Base-by-base conservation (phyloP, 2,113 vertebrate genomes). In the Varanus komodoensis region DNA sequence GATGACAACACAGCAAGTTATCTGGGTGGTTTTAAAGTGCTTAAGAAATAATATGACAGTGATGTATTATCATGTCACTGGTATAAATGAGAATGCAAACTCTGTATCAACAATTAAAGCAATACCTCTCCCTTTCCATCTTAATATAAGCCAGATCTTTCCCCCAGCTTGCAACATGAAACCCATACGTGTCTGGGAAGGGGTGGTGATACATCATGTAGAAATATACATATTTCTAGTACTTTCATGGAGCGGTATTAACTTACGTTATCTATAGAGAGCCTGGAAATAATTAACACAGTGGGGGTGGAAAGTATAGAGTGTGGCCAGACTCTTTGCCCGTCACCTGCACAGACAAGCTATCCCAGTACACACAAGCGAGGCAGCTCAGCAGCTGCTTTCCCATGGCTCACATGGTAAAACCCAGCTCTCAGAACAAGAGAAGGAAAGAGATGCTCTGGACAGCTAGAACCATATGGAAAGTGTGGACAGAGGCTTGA, bases 21-120 rank as follows among this genome's bases (percentile, higher is more conserved):
- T 83, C 84, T 83, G 69, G 32, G 82, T 89, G 71, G 6, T 64
- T 93, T 91, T 77, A 89, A 79, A 92, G n/a, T 75, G 54, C 27
- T 87, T 78, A 34, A 86, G 14, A 87, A 94, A 87, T 64, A 21
- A 92, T 82, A 68, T 67, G 92, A 54, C 0, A 90, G 23, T 44
- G 92, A 34, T 17, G 1, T 79, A 87, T 87, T 84, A 91, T 84
- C 80, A 69, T 84, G 61, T 78, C 64, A 78, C 87, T 61, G 52
- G 25, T 27, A 80, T 27, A 79, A 88, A 69, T 78, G 61, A 29
- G 90, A 87, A 84, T 19, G 54, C 71, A 69, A 84, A 32, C 27
- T 44, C 57, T 69, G 80, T 86, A 61, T 79, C 71, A 78, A 78
- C 74, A 91, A 84, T 67, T 87, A 82, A 91, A 78, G 57, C 73